Conservation (phyloP, 2,113 vertebrate species). For the Corynorhinus townsendii region DNA sequence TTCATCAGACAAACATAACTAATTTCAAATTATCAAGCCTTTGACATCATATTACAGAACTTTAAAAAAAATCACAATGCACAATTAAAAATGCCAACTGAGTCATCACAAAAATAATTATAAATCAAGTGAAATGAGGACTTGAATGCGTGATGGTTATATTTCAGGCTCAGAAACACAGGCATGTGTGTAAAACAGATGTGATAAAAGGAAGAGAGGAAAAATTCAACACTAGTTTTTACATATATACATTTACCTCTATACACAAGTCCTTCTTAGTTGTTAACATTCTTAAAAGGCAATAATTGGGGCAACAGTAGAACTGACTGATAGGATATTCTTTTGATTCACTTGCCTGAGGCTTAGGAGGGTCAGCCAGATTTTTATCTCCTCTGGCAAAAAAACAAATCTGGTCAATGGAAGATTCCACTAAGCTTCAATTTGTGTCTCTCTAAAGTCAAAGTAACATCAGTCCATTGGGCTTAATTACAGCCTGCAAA, state of each 20-base stretch:
- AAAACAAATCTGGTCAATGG: conserved; percentile 14
- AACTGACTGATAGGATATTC: neutral
- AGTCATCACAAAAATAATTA: neutral
- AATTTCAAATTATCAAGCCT: conserved; percentile 19
- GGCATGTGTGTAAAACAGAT: neutral
- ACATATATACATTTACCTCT: neutral
- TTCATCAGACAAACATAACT: neutral
- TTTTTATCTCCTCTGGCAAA: conserved; percentile 13
- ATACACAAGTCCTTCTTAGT: neutral
- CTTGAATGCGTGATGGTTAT: neutral
- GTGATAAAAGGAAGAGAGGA: neutral
- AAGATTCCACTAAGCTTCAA: neutral
- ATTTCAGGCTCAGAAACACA: neutral
- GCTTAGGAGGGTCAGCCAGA: neutral
- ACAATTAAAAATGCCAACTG: neutral
- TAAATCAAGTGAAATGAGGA: neutral
- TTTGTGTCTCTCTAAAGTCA: conserved; percentile 20
- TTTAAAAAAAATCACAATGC: neutral
- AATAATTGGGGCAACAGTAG: neutral
- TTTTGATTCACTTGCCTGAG: neutral
- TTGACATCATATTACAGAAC: neutral
- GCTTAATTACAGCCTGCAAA: conserved; percentile 52
- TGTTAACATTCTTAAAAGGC: neutral
- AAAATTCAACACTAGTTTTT: neutral
- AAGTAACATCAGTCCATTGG: conserved; percentile 13